Percentiles rank a stretch among this genome's conserved stretches.
Evolutionary conservation across 1,140 invertebrate species (phyloP).

Genomic region (Mya arenaria): DNA sequence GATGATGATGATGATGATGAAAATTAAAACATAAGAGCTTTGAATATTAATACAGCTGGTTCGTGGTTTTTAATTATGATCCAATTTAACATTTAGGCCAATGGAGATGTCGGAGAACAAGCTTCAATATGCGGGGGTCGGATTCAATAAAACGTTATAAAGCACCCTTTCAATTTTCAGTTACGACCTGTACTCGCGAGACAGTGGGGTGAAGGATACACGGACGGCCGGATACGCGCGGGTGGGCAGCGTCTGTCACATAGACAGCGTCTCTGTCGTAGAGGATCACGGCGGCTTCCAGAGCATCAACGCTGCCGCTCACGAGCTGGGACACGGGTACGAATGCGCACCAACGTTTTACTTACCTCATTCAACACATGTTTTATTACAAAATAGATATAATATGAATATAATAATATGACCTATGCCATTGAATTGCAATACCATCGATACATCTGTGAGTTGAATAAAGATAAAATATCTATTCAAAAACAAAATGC

Average conservation of each 20-base stretch:
- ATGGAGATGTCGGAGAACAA: no score
- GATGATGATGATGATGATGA: constrained; percentile 54
- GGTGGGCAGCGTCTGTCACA: constrained; percentile 61
- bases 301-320: constrained; percentile 60
- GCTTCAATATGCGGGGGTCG: no score
- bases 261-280: constrained; percentile 62
- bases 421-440: not conserved
- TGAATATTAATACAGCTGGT: no score
- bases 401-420: not conserved
- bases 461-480: no score
- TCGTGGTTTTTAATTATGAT: no score
- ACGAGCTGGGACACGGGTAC: constrained; percentile 66
- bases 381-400: not conserved
- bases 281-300: constrained; percentile 66
- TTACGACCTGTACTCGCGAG: constrained; percentile 54
- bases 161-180: constrained; percentile 25
- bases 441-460: no score
- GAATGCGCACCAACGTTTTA: not conserved
- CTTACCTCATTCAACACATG: not conserved
- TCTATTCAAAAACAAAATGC: no score
- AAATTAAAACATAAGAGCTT: no score
- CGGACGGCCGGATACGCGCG: constrained; percentile 58
- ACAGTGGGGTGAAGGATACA: constrained; percentile 39
- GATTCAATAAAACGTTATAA: no score
- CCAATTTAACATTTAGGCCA: no score